Evolutionary conservation across 2,888 invertebrate genomes (phyloP), one percentile per base, ranked within the genome.

Genomic region (Hydrotaea cyrtoneurina): DNA sequence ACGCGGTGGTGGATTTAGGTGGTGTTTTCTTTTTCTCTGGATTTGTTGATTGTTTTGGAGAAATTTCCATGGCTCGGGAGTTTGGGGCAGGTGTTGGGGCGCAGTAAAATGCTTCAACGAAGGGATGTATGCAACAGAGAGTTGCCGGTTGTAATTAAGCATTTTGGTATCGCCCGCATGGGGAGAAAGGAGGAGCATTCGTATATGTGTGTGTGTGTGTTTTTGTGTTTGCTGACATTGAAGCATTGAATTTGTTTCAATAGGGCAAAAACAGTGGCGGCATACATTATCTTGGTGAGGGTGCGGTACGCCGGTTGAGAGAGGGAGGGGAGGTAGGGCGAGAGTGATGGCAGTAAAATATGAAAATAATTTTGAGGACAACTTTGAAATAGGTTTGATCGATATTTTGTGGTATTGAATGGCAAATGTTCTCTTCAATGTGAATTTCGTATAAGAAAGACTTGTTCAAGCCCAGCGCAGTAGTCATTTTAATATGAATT

Each of bases 201-300:
- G 50, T n/a, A n/a, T n/a, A n/a, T n/a, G n/a, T 1, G 19, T 46
- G 21, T 46, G 69, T 78, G 21, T 39, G 19, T 64, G 73, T 26
- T 31, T 57, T 72, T 53, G 26, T 17, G 64, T 74, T 74, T 86
- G 83, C 80, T 88, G 87, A 86, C 88, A 88, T 88, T 87, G 88
- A 88, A 87, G 81, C 73, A 53, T 31, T 78, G 69, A 83, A 87
- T 84, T 87, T 86, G 86, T 87, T 86, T 89, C 86, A 88, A 87
- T 88, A 83, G 86, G 83, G 72, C 87, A 87, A 77, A 87, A 77
- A 15, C 86, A 86, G 85, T 72, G 84, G 72, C 73, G 86, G 76
- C 17, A n/a, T 26, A 11, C 10, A 46, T 36, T 36, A 3, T 8
- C n/a, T n/a, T n/a, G n/a, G n/a, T n/a, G n/a, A n/a, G n/a, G n/a